phyloP scores from a whole-genome alignment of 2,888 invertebrate genomes.

The Orgyia antiqua region DNA sequence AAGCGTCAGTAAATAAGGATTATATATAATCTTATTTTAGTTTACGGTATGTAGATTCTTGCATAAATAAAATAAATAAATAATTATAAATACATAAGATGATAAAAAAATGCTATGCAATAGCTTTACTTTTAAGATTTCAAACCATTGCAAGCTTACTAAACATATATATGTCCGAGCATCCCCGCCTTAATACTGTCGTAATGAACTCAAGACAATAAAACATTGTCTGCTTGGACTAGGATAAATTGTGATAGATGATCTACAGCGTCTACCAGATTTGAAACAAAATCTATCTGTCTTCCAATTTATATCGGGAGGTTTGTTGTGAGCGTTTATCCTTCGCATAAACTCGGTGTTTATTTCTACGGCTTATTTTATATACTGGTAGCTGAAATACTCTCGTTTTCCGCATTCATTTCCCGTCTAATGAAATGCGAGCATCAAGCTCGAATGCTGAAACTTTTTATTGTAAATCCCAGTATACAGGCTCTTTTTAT shows the following conservation, averaged over 20 bases:
- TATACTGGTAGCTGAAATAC: constrained; percentile 33
- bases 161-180: too few species aligned
- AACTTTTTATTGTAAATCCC: constrained; percentile 57
- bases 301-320: constrained; percentile 44
- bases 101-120: too few species aligned
- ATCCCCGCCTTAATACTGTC: constrained; percentile 35
- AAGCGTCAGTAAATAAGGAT: too few species aligned
- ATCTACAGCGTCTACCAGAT: constrained; percentile 50
- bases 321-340: constrained; percentile 31
- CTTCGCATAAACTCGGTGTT: constrained; percentile 36
- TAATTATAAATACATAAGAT: too few species aligned
- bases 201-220: constrained; percentile 61
- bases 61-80: too few species aligned
- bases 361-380: constrained; percentile 35
- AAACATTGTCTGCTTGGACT: constrained; percentile 65
- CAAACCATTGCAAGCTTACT: too few species aligned
- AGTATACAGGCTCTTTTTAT: constrained; percentile 43
- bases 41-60: too few species aligned
- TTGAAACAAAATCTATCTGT: constrained; percentile 48
- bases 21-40: too few species aligned
- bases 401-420: constrained; percentile 59
- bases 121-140: too few species aligned
- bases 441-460: constrained; percentile 44
- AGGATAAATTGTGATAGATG: constrained; percentile 71
- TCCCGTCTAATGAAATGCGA: constrained; percentile 62